Conservation (phyloP, 2,113 vertebrate genomes). For the Tragelaphus buxtoni region DNA sequence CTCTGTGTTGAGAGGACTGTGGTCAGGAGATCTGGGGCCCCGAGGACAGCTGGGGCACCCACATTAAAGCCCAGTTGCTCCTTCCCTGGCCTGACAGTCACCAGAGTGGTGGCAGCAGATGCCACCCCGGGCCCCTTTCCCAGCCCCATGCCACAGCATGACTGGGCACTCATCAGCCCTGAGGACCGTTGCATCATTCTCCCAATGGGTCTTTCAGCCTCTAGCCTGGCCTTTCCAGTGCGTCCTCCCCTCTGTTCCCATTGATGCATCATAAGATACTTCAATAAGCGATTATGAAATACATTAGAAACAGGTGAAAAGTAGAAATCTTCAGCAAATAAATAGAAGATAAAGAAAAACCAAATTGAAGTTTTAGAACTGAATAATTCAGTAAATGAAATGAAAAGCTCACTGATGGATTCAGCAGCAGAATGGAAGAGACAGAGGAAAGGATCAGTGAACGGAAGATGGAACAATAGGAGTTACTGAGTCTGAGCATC, state of each 20-base stretch:
- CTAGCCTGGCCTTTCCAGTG: background rate
- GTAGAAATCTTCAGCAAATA: background rate
- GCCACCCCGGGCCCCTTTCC: background rate
- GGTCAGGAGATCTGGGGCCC: background rate
- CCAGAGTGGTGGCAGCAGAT: accelerated
- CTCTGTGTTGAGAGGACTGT: background rate
- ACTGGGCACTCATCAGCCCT: background rate
- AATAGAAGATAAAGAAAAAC: background rate
- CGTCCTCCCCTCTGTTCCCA: background rate
- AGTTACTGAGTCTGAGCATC: background rate
- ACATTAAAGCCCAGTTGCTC: background rate
- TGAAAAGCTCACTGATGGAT: background rate
- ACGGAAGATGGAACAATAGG: background rate
- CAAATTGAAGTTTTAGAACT: background rate
- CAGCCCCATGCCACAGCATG: no score
- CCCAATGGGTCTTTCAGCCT: background rate
- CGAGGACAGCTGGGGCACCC: background rate
- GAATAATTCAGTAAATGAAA: background rate
- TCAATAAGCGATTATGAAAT: background rate
- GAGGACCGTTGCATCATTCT: accelerated
- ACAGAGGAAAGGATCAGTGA: background rate
- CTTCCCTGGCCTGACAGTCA: background rate
- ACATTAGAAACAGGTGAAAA: background rate
- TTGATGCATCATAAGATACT: background rate
- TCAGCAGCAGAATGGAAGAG: background rate